These are phyloP conservation scores for Micronycteris hirsuta DNA, from an alignment of 2,113 vertebrate species.

Conservation along the genomic window DNA sequence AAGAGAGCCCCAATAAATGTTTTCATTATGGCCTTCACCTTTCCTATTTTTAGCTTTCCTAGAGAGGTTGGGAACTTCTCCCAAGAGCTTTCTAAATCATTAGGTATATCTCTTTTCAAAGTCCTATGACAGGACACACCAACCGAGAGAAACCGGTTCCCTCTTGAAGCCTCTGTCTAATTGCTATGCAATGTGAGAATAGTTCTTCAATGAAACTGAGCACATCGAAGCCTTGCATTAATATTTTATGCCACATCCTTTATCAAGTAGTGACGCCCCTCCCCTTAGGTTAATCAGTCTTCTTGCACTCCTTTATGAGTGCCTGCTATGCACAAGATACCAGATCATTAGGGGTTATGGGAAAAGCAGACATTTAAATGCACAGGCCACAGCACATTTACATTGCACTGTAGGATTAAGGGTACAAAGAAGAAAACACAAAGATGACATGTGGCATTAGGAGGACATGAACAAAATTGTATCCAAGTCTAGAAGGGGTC, in stretches of 20 bases:
- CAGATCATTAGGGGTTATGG: not conserved
- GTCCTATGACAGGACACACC: not conserved
- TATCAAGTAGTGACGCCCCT: not conserved
- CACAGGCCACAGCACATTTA: not conserved
- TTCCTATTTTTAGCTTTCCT: not conserved
- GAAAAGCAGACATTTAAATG: not conserved
- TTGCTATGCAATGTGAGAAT: not conserved
- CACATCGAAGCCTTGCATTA: not conserved
- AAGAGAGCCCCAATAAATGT: not conserved
- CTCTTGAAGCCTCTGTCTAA: constrained; percentile 19
- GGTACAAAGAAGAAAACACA: not conserved
- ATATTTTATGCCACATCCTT: constrained; percentile 19
- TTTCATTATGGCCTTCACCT: not conserved
- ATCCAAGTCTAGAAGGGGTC: not conserved
- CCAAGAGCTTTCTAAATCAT: not conserved
- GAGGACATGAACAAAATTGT: not conserved
- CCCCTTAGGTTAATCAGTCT: not conserved
- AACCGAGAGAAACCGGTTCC: not conserved
- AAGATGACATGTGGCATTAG: not conserved
- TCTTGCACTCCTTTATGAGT: not conserved
- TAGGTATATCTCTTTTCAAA: constrained; percentile 31
- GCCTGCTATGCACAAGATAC: not conserved
- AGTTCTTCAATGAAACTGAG: not conserved
- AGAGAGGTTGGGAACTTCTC: not conserved
- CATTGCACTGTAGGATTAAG: not conserved